Evolutionary conservation across 2,113 vertebrate species (phyloP).

Genomic region (Carassius gibelio): DNA sequence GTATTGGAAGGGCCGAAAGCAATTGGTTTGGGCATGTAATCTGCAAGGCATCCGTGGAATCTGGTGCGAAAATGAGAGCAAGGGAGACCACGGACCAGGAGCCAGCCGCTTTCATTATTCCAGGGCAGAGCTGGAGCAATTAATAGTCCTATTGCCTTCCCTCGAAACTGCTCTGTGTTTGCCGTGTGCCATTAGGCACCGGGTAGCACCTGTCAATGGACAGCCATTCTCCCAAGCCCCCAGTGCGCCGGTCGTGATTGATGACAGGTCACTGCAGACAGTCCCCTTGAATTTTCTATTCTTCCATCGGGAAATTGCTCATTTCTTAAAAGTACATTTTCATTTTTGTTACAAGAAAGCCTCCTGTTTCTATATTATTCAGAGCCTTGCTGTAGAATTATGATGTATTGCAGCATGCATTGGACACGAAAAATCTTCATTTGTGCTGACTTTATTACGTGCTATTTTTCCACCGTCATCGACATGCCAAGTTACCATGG

Average conservation of each 20-base stretch:
- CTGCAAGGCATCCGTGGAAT: conserved; percentile 37
- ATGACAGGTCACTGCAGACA: conserved; percentile 76
- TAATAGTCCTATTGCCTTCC: conserved; percentile 56
- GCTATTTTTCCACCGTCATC: conserved; percentile 38
- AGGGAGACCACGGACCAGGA: conserved; percentile 13
- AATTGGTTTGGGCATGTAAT: conserved; percentile 63
- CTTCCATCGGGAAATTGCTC: conserved; percentile 80
- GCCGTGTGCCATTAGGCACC: conserved; percentile 63
- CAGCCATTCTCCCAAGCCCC: conserved; percentile 52
- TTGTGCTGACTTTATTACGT: conserved; percentile 67
- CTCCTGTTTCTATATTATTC: conserved; percentile 72
- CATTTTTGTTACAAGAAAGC: conserved; percentile 70
- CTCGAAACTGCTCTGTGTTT: conserved; percentile 48
- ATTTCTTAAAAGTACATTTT: conserved; percentile 80
- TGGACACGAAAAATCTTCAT: conserved; percentile 68
- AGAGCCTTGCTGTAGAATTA: conserved; percentile 65
- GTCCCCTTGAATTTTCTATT: conserved; percentile 74
- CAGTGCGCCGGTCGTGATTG: conserved; percentile 72
- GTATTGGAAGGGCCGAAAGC: conserved; percentile 52
- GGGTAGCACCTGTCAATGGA: conserved; percentile 71
- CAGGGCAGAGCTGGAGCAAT: conserved; percentile 55
- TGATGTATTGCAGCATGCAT: conserved; percentile 72
- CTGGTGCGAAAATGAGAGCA: not conserved
- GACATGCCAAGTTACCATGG: conserved; percentile 63
- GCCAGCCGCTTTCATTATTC: conserved; percentile 60